A percentile compares a stretch with the other conserved stretches of the same genome.
These are phyloP conservation scores for Holotrichia oblita DNA, from an alignment of 1,140 invertebrate species.

Conservation along the genomic window DNA sequence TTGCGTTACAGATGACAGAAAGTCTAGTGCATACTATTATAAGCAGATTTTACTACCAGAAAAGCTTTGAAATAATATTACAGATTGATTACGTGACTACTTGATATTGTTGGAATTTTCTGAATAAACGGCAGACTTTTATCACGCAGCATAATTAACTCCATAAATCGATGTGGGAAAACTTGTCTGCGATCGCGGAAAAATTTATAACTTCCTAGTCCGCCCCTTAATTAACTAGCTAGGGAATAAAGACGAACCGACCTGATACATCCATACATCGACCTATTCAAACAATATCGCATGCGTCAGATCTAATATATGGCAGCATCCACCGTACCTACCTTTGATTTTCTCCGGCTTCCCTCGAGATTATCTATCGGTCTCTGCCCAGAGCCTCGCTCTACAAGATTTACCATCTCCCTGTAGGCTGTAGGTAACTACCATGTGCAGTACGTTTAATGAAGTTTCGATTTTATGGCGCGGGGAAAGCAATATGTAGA, in stretches of 20 bases:
- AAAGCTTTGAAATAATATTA: too few species aligned
- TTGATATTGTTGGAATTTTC: not conserved
- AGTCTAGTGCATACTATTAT: too few species aligned
- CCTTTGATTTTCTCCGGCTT: conserved; percentile 17
- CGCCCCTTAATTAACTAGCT: conserved; percentile 29
- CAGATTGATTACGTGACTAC: too few species aligned
- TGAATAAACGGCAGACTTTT: not conserved
- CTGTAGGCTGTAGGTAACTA: conserved; percentile 9
- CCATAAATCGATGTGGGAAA: not conserved
- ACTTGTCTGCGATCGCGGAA: not conserved
- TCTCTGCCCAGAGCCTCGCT: not conserved
- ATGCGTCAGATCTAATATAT: conserved; percentile 26
- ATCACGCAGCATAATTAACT: not conserved
- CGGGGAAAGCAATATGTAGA: not conserved
- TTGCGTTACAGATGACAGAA: conserved; percentile 5
- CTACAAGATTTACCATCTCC: conserved; percentile 3
- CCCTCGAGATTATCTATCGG: not conserved
- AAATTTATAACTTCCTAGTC: conserved; percentile 29
- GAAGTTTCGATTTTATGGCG: not conserved
- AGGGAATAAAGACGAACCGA: not conserved
- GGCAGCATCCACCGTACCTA: not conserved
- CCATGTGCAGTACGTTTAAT: not conserved
- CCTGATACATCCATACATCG: not conserved
- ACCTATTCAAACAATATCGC: conserved; percentile 23
- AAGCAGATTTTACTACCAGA: too few species aligned